A percentile compares a stretch with the other conserved stretches of the same genome.
These are phyloP conservation scores for Propithecus deckenii DNA, from an alignment of 2,797 vertebrate species.

Conservation along the genomic window DNA sequence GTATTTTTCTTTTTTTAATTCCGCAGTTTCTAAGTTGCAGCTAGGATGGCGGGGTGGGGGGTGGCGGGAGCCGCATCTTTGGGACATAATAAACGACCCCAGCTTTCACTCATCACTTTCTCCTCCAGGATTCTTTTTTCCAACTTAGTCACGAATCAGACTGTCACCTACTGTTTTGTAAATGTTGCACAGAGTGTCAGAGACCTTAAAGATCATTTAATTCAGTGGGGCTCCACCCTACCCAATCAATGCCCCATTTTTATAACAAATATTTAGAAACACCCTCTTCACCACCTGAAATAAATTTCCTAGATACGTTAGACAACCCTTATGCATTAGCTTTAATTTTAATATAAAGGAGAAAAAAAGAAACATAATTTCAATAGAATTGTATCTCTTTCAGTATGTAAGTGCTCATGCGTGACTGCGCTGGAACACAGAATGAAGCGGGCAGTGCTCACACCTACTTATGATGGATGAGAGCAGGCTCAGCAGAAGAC, in stretches of 20 bases:
- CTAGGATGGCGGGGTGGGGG: background rate
- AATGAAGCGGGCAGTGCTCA: background rate
- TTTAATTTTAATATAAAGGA: background rate
- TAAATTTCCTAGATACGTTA: background rate
- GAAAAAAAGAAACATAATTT: background rate
- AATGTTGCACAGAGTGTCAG: background rate
- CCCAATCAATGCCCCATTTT: background rate
- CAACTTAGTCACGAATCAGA: background rate
- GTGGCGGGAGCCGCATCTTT: background rate
- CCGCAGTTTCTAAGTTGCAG: background rate
- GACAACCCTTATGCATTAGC: background rate
- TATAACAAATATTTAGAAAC: background rate
- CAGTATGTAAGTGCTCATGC: background rate
- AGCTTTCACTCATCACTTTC: background rate
- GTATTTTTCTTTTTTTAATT: background rate
- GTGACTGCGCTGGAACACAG: no score
- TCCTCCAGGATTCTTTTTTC: background rate
- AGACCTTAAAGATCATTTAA: background rate
- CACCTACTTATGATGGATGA: no score
- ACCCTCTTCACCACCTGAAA: background rate
- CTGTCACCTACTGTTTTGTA: background rate
- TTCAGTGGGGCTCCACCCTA: no score
- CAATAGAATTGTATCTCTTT: background rate
- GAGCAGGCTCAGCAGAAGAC: background rate
- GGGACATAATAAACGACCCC: background rate